Percentiles rank a stretch among this genome's conserved stretches.
Conservation (phyloP, 1,140 invertebrate species). For the Belonocnema kinseyi region DNA sequence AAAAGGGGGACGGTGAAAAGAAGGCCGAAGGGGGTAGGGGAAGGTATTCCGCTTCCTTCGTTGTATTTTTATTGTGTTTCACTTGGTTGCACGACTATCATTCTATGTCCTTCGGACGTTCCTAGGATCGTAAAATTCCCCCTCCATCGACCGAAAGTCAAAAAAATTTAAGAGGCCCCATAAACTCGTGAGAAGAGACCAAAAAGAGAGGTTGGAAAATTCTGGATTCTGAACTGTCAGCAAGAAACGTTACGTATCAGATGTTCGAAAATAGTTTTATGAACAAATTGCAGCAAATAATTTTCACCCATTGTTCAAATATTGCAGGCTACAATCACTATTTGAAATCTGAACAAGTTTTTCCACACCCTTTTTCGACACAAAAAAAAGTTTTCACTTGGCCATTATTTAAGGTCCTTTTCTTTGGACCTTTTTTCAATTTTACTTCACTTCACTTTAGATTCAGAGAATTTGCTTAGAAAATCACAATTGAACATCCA, state of each 20-base stretch:
- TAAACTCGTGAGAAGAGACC: neutral
- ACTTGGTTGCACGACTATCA: constrained; percentile 12
- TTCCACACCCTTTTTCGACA: too few species aligned
- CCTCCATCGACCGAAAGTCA: neutral
- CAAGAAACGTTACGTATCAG: too few species aligned
- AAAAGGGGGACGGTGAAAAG: neutral
- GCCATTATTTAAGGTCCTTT: too few species aligned
- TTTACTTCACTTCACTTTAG: too few species aligned
- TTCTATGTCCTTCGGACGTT: constrained; percentile 15
- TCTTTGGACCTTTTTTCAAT: too few species aligned
- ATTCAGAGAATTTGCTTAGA: too few species aligned
- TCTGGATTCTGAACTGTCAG: too few species aligned
- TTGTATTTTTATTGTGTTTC: constrained; percentile 19
- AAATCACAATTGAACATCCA: too few species aligned
- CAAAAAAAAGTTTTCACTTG: too few species aligned
- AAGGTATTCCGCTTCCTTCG: constrained; percentile 6
- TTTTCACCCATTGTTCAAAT: neutral
- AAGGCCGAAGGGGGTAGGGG: neutral
- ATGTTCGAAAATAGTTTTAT: neutral
- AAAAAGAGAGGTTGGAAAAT: neutral
- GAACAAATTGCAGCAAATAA: neutral
- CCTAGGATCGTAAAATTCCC: constrained; percentile 18
- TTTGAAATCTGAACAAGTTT: too few species aligned
- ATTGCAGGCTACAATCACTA: too few species aligned
- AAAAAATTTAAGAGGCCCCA: neutral